Base-by-base conservation (phyloP, 2,797 vertebrate species). In the Philypnodon macrostomus region DNA sequence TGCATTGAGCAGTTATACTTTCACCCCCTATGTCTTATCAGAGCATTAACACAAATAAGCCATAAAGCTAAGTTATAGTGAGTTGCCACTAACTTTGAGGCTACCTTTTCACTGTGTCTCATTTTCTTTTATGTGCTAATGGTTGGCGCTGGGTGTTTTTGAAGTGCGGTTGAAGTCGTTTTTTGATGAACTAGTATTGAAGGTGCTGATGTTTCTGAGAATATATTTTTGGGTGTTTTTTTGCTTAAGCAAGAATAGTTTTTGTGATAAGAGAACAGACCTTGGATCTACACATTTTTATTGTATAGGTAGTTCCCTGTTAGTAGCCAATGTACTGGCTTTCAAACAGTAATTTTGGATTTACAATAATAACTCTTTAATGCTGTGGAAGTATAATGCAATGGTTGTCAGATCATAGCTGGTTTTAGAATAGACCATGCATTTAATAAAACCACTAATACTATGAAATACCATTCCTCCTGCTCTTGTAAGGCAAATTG, bases 1-100 rank as follows among this genome's bases (percentile, higher is more conserved):
- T 8, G 56, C n/a, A 37, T 39, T n/a, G n/a, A n/a, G n/a, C n/a
- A n/a, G 1, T 63, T 50, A 13, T 61, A 41, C 36, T 51, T 59
- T 59, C 4, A 45, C 44, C 41, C n/a, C 53, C 4, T 32, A 21
- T 32, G 40, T 75, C 40, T 39, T 24, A 14, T 50, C 47, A 17
- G 37, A 23, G 24, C n/a, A 17, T n/a, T 36, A 1, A 4, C 27
- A 38, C 30, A 41, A 26, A 42, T 12, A 18, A 15, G 11, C 32
- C 24, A 39, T 29, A 21, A 33, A 41, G 35, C 40, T 3, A 21
- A 48, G 4, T 40, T 41, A 30, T n/a, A 17, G 14, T 2, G 2
- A 31, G 41, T 35, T 15, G 1, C 2, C 24, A n/a, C 42, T 38
- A 17, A 6, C 11, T 12, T 38, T 39, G 13, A 21, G 1, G 16